Evolutionary conservation across 2,113 vertebrate species (phyloP).

Genomic region (Malurus elegans): DNA sequence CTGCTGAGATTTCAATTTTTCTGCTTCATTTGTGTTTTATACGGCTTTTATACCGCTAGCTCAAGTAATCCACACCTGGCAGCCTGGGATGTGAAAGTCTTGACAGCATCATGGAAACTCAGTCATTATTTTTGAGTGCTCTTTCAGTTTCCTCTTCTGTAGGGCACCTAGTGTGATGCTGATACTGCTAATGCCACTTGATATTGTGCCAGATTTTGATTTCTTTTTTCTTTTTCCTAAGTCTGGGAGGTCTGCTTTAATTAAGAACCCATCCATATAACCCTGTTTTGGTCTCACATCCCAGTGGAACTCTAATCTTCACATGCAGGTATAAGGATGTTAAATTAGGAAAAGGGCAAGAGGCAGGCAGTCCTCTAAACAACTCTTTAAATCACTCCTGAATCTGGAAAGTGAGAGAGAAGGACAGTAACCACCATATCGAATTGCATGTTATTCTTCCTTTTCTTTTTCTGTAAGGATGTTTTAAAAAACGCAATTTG

Average conservation of each 20-base stretch:
- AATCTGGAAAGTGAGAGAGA: background rate
- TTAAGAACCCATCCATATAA: background rate
- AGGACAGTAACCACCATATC: background rate
- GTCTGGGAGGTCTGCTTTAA: constrained; percentile 37
- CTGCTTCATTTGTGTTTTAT: constrained; percentile 48
- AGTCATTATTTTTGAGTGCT: constrained; percentile 23
- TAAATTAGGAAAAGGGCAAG: background rate
- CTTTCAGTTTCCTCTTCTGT: background rate
- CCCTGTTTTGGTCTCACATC: background rate
- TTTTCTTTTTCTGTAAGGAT: background rate
- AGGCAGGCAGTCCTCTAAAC: background rate
- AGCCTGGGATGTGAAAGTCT: constrained; percentile 3
- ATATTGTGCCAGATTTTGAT: background rate
- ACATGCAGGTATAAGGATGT: background rate
- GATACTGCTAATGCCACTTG: background rate
- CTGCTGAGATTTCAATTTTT: background rate
- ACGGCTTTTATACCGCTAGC: constrained; percentile 39
- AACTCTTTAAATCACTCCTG: background rate
- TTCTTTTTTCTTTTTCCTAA: background rate
- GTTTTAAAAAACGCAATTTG: background rate
- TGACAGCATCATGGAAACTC: constrained; percentile 55
- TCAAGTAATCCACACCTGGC: constrained; percentile 52
- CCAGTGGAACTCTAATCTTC: constrained; percentile 17
- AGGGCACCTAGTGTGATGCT: constrained; percentile 1
- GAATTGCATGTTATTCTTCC: background rate